These are phyloP conservation scores for Spinibarbus caldwelli DNA, from an alignment of 2,797 vertebrate species.

Conservation along the genomic window DNA sequence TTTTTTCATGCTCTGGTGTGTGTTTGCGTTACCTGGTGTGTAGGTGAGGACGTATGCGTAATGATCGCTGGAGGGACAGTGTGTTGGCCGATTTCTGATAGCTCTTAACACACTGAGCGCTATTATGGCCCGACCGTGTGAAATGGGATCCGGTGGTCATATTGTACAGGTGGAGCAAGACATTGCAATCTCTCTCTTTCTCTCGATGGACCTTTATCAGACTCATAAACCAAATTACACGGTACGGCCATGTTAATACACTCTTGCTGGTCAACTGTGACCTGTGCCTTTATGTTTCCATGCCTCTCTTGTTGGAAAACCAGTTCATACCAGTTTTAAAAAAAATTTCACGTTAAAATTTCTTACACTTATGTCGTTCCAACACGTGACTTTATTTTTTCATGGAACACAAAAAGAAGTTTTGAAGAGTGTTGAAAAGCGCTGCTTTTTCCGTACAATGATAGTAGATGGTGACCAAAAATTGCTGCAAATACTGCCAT, in stretches of 20 bases:
- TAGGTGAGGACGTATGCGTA: conserved; percentile 56
- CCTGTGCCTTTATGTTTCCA: conserved; percentile 30
- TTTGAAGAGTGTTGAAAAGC: not conserved
- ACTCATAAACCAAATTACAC: conserved; percentile 53
- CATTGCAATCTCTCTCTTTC: conserved; percentile 14
- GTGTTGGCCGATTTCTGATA: conserved; percentile 53
- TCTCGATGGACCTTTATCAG: conserved; percentile 44
- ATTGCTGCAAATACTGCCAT: not conserved
- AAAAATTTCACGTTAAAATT: not conserved
- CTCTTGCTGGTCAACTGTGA: conserved; percentile 49
- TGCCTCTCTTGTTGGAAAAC: not conserved
- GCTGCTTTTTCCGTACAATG: not conserved
- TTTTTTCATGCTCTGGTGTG: conserved; percentile 42
- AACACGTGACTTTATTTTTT: not conserved
- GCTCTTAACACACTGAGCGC: conserved; percentile 50
- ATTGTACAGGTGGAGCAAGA: conserved; percentile 38
- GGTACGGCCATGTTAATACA: conserved; percentile 33
- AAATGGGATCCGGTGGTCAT: conserved; percentile 63
- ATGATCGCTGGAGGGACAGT: conserved; percentile 56
- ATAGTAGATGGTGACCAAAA: not conserved
- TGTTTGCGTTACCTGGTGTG: conserved; percentile 46
- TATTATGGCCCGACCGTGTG: conserved; percentile 60
- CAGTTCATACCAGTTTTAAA: not conserved
- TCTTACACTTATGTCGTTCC: not conserved
- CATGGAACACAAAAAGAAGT: not conserved